Evolutionary conservation across 2,797 vertebrate genomes (phyloP), one percentile per base, ranked within the genome.

Genomic region (Mergus octosetaceus): DNA sequence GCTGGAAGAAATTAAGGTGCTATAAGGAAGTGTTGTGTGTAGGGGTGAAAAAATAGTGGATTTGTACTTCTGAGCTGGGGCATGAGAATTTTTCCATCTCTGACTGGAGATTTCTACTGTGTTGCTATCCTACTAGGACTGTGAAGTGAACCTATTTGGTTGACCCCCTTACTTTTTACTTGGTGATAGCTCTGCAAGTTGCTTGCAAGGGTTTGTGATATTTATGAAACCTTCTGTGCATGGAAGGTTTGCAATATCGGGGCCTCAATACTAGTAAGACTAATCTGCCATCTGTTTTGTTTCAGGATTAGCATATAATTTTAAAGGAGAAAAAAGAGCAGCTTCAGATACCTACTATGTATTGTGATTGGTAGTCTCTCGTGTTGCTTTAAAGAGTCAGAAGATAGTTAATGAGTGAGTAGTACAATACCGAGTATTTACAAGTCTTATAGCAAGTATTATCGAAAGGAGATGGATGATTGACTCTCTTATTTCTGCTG

Each of bases 21-120:
- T 77, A 2, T 34, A 74, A 82, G 19, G 13, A 77, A 12, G 1
- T 49, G 5, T 5, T 62, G 6, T 7, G 1, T 1, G 1, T 17
- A n/a, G 32, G 16, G 8, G 11, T 18, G 27, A 54, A 78, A 75
- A 38, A 28, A 2, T 36, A 3, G 0, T 21, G 9, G 22, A n/a
- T 85, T 86, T 57, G 2, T 39, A 28, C 16, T 64, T 90, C 38
- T 62, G 24, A 58, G 38, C 4, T 24, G 4, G 3, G 18, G 47
- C 19, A 15, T 32, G 6, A 62, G 5, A 66, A 43, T 54, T 89
- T 85, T 75, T 85, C 32, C 27, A 62, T 25, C 32, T 57, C n/a
- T 22, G 13, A 43, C 5, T 34, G 41, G 28, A 39, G 6, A 32
- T 81, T 65, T 56, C 36, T 36, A 43, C 36, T 4, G 4, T 24